phyloP scores from a whole-genome alignment of 2,888 invertebrate genomes.

The Thalpophila matura region DNA sequence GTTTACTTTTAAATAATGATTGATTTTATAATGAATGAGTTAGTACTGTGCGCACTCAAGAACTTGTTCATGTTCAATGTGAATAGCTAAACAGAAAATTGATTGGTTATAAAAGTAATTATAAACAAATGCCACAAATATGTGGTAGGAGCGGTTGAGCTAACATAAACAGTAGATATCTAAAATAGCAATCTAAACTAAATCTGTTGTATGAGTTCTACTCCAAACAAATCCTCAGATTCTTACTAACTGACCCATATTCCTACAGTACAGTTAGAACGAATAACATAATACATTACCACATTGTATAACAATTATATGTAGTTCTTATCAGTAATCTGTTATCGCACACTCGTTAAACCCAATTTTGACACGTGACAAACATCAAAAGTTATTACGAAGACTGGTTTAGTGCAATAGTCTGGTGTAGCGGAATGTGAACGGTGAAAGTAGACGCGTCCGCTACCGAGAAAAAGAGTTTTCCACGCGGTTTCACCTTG shows the following conservation, averaged over 20 bases:
- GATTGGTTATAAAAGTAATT: slow-evolving; percentile 28
- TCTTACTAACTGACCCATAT: slow-evolving; percentile 64
- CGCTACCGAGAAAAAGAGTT: slow-evolving; percentile 88
- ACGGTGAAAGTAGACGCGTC: slow-evolving; percentile 88
- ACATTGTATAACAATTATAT: slow-evolving; percentile 58
- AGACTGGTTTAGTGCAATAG: slow-evolving; percentile 78
- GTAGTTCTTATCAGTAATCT: slow-evolving; percentile 67
- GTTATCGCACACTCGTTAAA: slow-evolving; percentile 71
- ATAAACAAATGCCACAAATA: slow-evolving; percentile 30
- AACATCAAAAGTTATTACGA: slow-evolving; percentile 71
- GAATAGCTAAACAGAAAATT: slow-evolving; percentile 19
- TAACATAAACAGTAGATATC: slow-evolving; percentile 35
- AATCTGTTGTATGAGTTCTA: slow-evolving; percentile 27
- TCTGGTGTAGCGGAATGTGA: slow-evolving; percentile 82
- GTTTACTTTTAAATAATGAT: slow-evolving; percentile 26
- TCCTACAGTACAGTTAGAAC: slow-evolving; percentile 56
- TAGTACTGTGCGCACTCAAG: background rate
- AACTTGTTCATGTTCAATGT: background rate
- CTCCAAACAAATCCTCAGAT: slow-evolving; percentile 27
- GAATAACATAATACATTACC: slow-evolving; percentile 64
- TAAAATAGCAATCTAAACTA: slow-evolving; percentile 30
- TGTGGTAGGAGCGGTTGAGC: slow-evolving; percentile 24
- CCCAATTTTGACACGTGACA: slow-evolving; percentile 74
- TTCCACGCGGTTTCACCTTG: slow-evolving; percentile 88
- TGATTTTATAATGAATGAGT: slow-evolving; percentile 9